Evolutionary conservation across 2,113 vertebrate genomes (phyloP).

Genomic region (Pundamilia nyererei): DNA sequence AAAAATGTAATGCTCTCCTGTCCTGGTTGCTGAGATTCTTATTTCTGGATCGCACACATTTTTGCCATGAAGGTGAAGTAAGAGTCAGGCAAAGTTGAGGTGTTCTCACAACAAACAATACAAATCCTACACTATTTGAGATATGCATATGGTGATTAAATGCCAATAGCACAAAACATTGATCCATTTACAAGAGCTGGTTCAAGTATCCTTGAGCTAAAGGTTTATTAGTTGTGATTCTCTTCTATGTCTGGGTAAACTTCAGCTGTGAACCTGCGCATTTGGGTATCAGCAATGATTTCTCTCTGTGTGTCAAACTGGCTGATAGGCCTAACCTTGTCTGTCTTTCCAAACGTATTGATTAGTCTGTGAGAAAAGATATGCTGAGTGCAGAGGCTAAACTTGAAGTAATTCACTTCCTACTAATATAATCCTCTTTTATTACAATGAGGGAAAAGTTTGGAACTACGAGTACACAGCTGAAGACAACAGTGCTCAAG

Average conservation of each 20-base stretch:
- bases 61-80: too few relatives aligned
- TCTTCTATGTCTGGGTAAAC: constrained; percentile 36
- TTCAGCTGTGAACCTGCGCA: constrained; percentile 47
- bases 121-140: constrained; percentile 22
- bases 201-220: constrained; percentile 47
- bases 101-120: constrained; percentile 15
- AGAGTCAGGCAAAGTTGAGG: not conserved
- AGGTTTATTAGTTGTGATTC: constrained; percentile 44
- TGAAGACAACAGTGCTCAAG: not conserved
- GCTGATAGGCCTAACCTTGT: constrained; percentile 59
- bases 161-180: constrained; percentile 44
- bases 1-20: not conserved
- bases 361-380: constrained; percentile 55
- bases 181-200: constrained; percentile 26
- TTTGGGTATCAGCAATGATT: constrained; percentile 33
- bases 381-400: constrained; percentile 26
- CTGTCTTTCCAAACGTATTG: constrained; percentile 64
- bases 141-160: constrained; percentile 43
- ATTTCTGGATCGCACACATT: not conserved
- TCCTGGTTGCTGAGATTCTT: not conserved
- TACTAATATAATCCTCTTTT: constrained; percentile 8
- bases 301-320: constrained; percentile 7
- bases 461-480: not conserved
- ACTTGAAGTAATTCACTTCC: constrained; percentile 30
- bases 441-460: not conserved